Percentiles rank a stretch among this genome's conserved stretches.
Conservation (phyloP, 2,888 invertebrate species). For the Meiosimyza decipiens region DNA sequence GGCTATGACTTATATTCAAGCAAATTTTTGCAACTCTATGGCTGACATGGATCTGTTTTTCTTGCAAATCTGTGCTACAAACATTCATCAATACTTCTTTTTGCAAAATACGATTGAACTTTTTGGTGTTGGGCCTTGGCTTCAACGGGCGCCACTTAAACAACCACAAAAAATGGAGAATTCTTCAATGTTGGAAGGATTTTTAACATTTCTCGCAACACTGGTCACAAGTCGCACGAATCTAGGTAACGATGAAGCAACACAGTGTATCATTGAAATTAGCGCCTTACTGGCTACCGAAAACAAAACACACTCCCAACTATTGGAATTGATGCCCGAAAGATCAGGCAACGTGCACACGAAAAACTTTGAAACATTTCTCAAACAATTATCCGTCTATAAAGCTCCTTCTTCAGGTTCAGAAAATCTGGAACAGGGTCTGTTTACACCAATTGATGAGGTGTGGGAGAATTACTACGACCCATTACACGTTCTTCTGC, state of each 20-base stretch:
- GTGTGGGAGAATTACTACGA: constrained; percentile 96
- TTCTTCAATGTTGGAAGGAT: constrained; percentile 93
- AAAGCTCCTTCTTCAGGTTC: constrained; percentile 80
- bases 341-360: constrained; percentile 92
- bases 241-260: constrained; percentile 74
- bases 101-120: constrained; percentile 89
- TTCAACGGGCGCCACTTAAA: constrained; percentile 79
- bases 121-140: constrained; percentile 90
- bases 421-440: constrained; percentile 87
- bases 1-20: constrained; percentile 98
- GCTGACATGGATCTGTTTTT: constrained; percentile 97
- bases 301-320: constrained; percentile 95
- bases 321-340: constrained; percentile 96
- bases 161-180: constrained; percentile 82
- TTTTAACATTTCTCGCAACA: constrained; percentile 89
- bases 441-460: constrained; percentile 85
- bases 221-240: constrained; percentile 89
- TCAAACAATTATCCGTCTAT: constrained; percentile 86
- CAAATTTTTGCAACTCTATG: constrained; percentile 99
- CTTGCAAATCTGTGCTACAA: constrained; percentile 91
- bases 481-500: constrained; percentile 89
- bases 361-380: constrained; percentile 86
- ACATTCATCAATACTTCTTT: constrained; percentile 86
- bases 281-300: constrained; percentile 91
- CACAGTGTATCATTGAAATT: constrained; percentile 87